Evolutionary conservation across 2,797 vertebrate genomes (phyloP).

Genomic region (Glyptemys insculpta): DNA sequence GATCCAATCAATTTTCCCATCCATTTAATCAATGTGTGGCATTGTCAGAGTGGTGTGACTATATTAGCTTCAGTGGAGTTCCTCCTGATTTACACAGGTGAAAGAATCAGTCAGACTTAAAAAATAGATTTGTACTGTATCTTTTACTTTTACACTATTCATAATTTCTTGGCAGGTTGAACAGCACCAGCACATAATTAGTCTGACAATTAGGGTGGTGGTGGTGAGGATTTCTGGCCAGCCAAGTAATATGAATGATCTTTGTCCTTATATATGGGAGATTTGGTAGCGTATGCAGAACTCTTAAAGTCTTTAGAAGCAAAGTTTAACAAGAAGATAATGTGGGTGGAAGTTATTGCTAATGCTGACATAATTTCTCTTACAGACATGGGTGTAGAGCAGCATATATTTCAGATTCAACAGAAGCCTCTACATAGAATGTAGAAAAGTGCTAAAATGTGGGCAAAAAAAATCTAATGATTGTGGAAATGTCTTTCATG

Average conservation of each 20-base stretch:
- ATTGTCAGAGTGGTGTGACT: not conserved
- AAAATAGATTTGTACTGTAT: not conserved
- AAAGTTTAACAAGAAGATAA: constrained; percentile 53
- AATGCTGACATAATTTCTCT: constrained; percentile 67
- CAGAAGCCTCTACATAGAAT: constrained; percentile 4
- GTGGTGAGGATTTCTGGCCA: not conserved
- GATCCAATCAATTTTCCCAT: not conserved
- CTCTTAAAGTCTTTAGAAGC: constrained; percentile 36
- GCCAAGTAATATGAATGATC: constrained; percentile 27
- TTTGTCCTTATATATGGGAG: not conserved
- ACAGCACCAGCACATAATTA: not conserved
- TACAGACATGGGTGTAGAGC: not conserved
- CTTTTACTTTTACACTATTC: not conserved
- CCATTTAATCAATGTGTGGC: not conserved
- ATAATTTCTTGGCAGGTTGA: not conserved
- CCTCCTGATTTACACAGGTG: not conserved
- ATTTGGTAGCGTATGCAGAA: not conserved
- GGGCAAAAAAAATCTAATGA: constrained; percentile 8
- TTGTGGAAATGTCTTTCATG: not conserved
- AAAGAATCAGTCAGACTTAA: not conserved
- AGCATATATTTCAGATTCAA: not conserved
- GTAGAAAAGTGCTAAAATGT: constrained; percentile 41
- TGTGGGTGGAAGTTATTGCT: constrained; percentile 47
- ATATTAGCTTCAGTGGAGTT: not conserved
- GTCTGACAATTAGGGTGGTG: not conserved